Evolutionary conservation across 2,888 invertebrate genomes (phyloP).

Genomic region (Smittia aterrima): DNA sequence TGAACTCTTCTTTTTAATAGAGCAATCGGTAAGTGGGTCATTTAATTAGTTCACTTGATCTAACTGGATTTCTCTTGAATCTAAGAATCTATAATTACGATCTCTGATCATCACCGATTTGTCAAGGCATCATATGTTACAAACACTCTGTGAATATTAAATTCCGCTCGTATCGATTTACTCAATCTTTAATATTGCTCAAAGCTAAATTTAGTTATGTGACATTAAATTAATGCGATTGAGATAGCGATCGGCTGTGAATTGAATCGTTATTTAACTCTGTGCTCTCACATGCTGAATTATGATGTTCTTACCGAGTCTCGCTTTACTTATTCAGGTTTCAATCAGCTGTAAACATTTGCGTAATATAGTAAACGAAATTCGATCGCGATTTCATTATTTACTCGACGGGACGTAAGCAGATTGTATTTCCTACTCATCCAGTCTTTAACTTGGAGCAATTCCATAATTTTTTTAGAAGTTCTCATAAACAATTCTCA

Average conservation of each 20-base stretch:
- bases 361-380: too few relatives aligned
- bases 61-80: background rate
- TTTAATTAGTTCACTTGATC: background rate
- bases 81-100: background rate
- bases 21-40: background rate
- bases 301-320: too few relatives aligned
- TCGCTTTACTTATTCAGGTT: too few relatives aligned
- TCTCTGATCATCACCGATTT: background rate
- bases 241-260: background rate
- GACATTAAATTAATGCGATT: constrained; percentile 1
- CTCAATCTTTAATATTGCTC: too few relatives aligned
- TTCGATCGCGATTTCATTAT: too few relatives aligned
- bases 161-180: background rate
- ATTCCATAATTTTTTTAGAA: background rate
- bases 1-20: background rate
- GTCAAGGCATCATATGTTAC: background rate
- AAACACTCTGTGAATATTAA: background rate
- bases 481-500: background rate
- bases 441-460: background rate
- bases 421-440: too few relatives aligned
- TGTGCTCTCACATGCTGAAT: too few relatives aligned
- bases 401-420: too few relatives aligned
- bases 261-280: background rate
- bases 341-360: too few relatives aligned
- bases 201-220: background rate